Evolutionary conservation across 1,140 invertebrate species (phyloP), one percentile per base, ranked within the genome.

Genomic region (Teleogryllus occipitalis): DNA sequence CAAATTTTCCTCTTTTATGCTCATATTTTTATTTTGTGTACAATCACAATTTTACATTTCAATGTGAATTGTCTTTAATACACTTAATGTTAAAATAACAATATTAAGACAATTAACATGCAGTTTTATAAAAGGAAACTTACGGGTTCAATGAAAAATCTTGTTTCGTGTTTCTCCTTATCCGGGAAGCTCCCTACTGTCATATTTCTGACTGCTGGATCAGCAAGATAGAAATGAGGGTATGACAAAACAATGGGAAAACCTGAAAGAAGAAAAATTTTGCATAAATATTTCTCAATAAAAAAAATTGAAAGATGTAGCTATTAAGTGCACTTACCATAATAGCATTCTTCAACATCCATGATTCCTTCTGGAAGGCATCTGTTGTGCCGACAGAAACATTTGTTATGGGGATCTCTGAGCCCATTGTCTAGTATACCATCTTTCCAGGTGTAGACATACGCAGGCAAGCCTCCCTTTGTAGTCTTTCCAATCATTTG

Each of bases 191-290:
- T 84, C 21, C 96, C 96, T 39, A 91, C 89, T 0, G 97, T 88
- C 65, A 90, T 89, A 73, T 91, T 87, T 72, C 90, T 84, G 8
- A 96, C 87, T 0, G 87, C 84, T 7, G 91, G 88, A 82, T 95
- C 93, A 6, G 91, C 90, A 80, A 93, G 88, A 83, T 93, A 92
- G 85, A 97, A 97, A 85, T 98, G 96, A 6, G 96, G 96, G 83
- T 93, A 94, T n/a, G 95, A 96, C 0, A 96, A 84, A 0, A 93
- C 92, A 72, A 96, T 95, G 0, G 94, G 94, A 84, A 95, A 95
- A 7, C 93, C 89, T 89, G 84, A 48, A 46, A 48, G 49, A 49
- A 21, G 48, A 46, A 7, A 72, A 48, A 4, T 27, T 76, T 27
- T 46, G 1, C 2, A 72, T 8, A 10, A 18, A 8, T 76, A 75